phyloP scores from a whole-genome alignment of 2,113 vertebrate genomes.

The Cyphomyrus plagiostoma region DNA sequence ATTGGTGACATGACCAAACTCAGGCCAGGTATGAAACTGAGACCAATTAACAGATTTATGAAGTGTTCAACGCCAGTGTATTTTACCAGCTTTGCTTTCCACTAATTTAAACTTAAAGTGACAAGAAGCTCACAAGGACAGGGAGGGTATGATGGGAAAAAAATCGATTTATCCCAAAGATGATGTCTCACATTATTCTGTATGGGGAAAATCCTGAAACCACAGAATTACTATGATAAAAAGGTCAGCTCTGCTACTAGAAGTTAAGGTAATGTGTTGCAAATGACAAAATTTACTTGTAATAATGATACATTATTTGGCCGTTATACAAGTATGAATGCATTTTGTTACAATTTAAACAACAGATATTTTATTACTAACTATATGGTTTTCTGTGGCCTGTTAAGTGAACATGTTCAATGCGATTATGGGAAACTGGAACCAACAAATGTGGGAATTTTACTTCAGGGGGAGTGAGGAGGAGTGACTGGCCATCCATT shows the following conservation, averaged over 20 bases:
- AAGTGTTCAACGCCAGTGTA: neutral
- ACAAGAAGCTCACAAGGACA: neutral
- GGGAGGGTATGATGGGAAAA: neutral
- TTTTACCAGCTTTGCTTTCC: neutral
- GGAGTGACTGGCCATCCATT: neutral
- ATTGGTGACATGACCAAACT: neutral
- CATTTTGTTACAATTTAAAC: neutral
- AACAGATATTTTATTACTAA: neutral
- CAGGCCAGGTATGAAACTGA: neutral
- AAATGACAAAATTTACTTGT: neutral
- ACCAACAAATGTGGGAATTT: conserved; percentile 4
- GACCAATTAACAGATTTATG: neutral
- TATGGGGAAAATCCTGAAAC: neutral
- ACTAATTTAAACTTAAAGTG: neutral
- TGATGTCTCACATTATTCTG: neutral
- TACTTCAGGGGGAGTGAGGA: neutral
- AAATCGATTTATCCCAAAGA: neutral
- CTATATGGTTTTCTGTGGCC: neutral
- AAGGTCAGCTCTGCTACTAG: neutral
- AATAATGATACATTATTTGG: neutral
- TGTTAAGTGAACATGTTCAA: neutral
- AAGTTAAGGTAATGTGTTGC: neutral
- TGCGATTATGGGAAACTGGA: conserved; percentile 34
- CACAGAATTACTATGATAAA: neutral
- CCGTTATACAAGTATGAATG: neutral